Evolutionary conservation across 2,888 invertebrate species (phyloP).

Genomic region (Apamea crenata): DNA sequence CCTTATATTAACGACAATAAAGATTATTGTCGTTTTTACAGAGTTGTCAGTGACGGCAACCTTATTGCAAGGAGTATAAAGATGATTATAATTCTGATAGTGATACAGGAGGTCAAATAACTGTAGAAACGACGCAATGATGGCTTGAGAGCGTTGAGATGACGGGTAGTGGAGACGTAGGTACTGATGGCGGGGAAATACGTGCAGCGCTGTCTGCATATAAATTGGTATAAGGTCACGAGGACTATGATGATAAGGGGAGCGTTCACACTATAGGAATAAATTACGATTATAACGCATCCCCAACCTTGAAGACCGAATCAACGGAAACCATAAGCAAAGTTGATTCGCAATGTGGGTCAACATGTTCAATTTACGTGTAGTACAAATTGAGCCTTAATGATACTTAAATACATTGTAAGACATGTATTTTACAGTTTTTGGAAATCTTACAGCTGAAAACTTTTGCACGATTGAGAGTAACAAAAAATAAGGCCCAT

Average conservation of each 20-base stretch:
- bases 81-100: too few relatives aligned
- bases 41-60: neutral
- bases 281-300: conserved; percentile 7
- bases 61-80: neutral
- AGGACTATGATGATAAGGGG: neutral
- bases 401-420: neutral
- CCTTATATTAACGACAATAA: neutral
- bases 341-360: conserved; percentile 18
- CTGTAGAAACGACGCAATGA: neutral
- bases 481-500: too few relatives aligned
- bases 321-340: conserved; percentile 15
- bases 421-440: neutral
- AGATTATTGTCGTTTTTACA: neutral
- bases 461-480: too few relatives aligned
- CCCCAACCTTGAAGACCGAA: neutral
- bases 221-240: neutral
- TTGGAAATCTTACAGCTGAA: too few relatives aligned
- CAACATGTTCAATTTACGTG: neutral
- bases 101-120: too few relatives aligned
- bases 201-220: neutral
- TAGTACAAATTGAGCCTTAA: neutral
- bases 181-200: neutral
- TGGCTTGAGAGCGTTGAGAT: neutral
- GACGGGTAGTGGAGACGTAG: neutral
- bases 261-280: conserved; percentile 2